phyloP scores from a whole-genome alignment of 2,888 invertebrate genomes.

The Flexamia atlantica region DNA sequence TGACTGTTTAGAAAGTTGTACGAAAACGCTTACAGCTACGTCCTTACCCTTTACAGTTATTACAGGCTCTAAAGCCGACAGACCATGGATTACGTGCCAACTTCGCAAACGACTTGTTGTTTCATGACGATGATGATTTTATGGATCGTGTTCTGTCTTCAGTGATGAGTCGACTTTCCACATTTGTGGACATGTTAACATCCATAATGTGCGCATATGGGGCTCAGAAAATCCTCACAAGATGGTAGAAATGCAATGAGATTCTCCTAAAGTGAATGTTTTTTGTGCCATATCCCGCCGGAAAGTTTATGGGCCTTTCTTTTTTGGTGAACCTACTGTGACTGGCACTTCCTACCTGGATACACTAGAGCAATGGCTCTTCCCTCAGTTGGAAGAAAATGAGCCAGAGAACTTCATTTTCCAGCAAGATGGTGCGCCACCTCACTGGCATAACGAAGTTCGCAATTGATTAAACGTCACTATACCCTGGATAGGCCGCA shows the following conservation, averaged over 20 bases:
- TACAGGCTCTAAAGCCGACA: conserved; percentile 22
- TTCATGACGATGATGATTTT: conserved; percentile 36
- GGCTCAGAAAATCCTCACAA: too few species aligned
- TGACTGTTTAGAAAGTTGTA: conserved; percentile 29
- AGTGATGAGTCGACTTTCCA: conserved; percentile 31
- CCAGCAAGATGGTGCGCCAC: too few species aligned
- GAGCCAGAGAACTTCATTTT: too few species aligned
- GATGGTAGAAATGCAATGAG: conserved; percentile 31
- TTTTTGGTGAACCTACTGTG: conserved; percentile 15
- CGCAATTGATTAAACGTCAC: too few species aligned
- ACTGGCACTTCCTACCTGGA: conserved; percentile 29
- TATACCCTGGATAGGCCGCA: too few species aligned
- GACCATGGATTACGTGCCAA: conserved; percentile 9
- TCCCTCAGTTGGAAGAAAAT: too few species aligned
- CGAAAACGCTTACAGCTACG: conserved; percentile 4
- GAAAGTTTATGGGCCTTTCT: conserved; percentile 49
- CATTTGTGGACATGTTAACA: conserved; percentile 27
- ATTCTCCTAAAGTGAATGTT: too few species aligned
- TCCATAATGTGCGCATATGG: conserved; percentile 23
- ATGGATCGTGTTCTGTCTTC: background rate
- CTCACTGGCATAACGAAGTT: too few species aligned
- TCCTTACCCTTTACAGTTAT: conserved; percentile 28
- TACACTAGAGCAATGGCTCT: conserved; percentile 41
- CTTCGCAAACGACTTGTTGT: conserved; percentile 13
- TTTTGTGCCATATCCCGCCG: conserved; percentile 28